Percentiles rank a stretch among this genome's conserved stretches.
Evolutionary conservation across 2,888 invertebrate species (phyloP).

Genomic region (Noctua fimbriata): DNA sequence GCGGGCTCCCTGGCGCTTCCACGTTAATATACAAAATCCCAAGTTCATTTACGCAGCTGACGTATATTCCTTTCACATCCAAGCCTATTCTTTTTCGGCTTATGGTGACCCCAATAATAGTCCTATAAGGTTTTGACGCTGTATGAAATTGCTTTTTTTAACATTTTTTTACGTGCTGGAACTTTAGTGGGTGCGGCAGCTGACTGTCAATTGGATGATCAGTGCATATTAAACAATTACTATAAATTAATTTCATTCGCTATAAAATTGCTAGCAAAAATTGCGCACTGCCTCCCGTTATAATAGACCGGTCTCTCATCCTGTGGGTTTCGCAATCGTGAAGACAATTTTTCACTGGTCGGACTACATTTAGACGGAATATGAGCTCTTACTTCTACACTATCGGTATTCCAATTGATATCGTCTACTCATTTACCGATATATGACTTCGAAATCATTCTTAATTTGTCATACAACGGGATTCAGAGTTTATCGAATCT

Average conservation of each 20-base stretch:
- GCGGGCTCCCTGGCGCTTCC: no score
- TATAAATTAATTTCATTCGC: no score
- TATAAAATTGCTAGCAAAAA: no score
- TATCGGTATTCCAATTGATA: background rate
- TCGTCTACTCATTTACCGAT: background rate
- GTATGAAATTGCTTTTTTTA: no score
- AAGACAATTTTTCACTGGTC: background rate
- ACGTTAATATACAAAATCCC: background rate
- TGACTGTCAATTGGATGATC: background rate
- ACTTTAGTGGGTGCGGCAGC: background rate
- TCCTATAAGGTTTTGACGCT: no score
- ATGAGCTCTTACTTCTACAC: background rate
- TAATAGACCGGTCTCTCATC: background rate
- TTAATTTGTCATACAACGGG: background rate
- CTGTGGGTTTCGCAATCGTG: background rate
- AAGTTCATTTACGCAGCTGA: background rate
- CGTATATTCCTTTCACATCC: no score
- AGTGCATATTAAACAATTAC: no score
- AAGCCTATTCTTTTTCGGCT: background rate
- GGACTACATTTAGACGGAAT: background rate
- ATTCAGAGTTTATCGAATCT: background rate
- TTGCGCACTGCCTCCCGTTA: no score
- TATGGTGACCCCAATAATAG: no score
- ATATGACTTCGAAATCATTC: background rate
- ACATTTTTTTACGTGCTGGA: no score